Base-by-base conservation (phyloP, 1,140 invertebrate genomes). In the Drosophila ohnishii region DNA sequence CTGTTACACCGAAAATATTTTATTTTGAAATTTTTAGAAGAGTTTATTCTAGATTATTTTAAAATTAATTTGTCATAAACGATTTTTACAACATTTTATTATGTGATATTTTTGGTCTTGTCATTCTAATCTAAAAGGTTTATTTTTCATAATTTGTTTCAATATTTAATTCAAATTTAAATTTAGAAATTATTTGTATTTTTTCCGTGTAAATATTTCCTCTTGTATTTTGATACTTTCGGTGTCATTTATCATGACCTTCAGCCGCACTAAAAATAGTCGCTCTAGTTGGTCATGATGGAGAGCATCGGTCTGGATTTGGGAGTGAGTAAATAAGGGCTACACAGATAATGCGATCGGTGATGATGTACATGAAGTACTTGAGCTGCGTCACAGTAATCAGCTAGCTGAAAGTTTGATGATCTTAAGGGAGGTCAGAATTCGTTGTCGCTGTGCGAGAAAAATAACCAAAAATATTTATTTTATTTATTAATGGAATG, bases 171-270 rank as follows among this genome's bases (percentile, higher is more conserved):
- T 22, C 2, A 22, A 22, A 22, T 22, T 2, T 2, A 22, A 22
- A 22, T 22, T 22, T 22, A 22, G 22, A 22, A 22, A 22, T 22
- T 22, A 35, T 35, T 35, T 35, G 34, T 35, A 5, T 59, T 42
- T 34, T 76, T 51, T 13, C 22, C 3, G 50, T 74, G 55, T 22
- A 40, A 11, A 32, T 58, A 45, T 56, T 69, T 77, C 37, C 37
- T 48, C 11, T 63, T 85, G 82, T 79, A 86, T 82, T 87, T 79
- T 83, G 75, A 86, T 86, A 87, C 82, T 86, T 86, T 79, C 25
- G 83, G 82, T 86, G 82, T 86, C 82, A 87, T 86, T 83, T 86
- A 82, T 87, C 82, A 86, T 87, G 79, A 79, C 82, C 83, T 83
- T 82, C 70, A 56, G 51, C 72, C 48, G 69, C 51, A 44, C 79